Percentiles rank a stretch among this genome's conserved stretches.
phyloP scores from a whole-genome alignment of 2,888 invertebrate genomes.

The Eilema depressum region DNA sequence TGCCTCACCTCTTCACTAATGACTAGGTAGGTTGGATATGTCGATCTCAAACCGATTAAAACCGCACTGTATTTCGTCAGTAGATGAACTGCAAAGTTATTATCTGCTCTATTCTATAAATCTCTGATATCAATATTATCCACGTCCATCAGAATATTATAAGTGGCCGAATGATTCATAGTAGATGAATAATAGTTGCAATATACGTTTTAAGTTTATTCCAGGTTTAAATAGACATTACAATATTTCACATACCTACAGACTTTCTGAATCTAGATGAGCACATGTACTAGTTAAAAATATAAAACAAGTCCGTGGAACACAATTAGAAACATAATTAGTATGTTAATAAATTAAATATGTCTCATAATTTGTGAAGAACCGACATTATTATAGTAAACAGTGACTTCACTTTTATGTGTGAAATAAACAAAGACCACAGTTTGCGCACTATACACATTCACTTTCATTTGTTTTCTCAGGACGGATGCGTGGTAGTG shows the following conservation, averaged over 20 bases:
- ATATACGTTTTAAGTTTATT: not conserved
- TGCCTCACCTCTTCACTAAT: too few species aligned
- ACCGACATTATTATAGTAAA: conserved; percentile 6
- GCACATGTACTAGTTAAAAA: not conserved
- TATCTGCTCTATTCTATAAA: too few species aligned
- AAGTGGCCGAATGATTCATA: not conserved
- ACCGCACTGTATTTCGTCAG: too few species aligned
- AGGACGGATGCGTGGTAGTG: conserved; percentile 15
- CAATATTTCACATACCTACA: not conserved
- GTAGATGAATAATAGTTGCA: not conserved
- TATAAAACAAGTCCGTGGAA: not conserved
- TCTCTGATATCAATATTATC: too few species aligned
- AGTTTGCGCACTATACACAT: conserved; percentile 7
- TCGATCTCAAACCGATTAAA: too few species aligned
- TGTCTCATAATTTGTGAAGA: not conserved
- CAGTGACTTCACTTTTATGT: conserved; percentile 20
- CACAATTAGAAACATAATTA: conserved; percentile 3
- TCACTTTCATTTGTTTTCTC: conserved; percentile 27
- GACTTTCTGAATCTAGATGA: conserved; percentile 1
- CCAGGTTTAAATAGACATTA: not conserved
- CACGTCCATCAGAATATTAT: not conserved
- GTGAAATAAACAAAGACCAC: conserved; percentile 16
- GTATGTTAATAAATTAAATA: not conserved
- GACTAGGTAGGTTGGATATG: too few species aligned
- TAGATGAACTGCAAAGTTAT: too few species aligned